A percentile compares a stretch with the other conserved stretches of the same genome.
phyloP scores from a whole-genome alignment of 1,140 invertebrate species.

The Rhynchophorus ferrugineus region DNA sequence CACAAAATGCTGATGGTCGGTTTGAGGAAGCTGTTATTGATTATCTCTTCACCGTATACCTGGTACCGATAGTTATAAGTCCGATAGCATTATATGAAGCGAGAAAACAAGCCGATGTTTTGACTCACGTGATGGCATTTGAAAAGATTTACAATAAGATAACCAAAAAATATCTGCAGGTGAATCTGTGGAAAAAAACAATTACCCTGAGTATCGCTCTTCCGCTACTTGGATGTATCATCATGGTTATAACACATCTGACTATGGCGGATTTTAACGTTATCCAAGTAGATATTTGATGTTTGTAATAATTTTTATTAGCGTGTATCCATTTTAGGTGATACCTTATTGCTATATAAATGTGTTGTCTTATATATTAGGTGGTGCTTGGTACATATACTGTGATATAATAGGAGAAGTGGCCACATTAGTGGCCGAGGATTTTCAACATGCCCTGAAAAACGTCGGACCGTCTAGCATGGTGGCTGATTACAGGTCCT shows the following conservation, averaged over 20 bases:
- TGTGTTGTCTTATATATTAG: constrained; percentile 50
- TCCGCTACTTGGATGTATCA: constrained; percentile 50
- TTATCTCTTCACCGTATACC: constrained; percentile 58
- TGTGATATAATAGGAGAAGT: constrained; percentile 53
- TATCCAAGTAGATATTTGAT: constrained; percentile 43
- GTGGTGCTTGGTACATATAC: constrained; percentile 48
- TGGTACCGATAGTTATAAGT: constrained; percentile 52
- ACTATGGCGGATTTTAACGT: constrained; percentile 57
- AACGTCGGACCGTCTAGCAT: constrained; percentile 55
- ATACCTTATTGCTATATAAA: constrained; percentile 59
- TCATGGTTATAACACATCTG: constrained; percentile 54
- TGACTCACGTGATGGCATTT: constrained; percentile 55
- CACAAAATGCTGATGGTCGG: constrained; percentile 51
- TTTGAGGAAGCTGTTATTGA: constrained; percentile 64
- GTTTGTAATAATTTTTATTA: background rate
- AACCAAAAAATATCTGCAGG: constrained; percentile 26
- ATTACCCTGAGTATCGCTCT: constrained; percentile 37
- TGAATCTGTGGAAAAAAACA: constrained; percentile 33
- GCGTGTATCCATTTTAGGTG: constrained; percentile 29
- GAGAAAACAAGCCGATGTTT: constrained; percentile 48
- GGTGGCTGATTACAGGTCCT: constrained; percentile 54
- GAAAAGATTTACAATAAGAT: constrained; percentile 34
- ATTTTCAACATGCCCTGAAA: constrained; percentile 54
- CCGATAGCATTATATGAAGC: constrained; percentile 57
- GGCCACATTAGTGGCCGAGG: constrained; percentile 52